Evolutionary conservation across 2,113 vertebrate genomes (phyloP), one percentile per base, ranked within the genome.

Genomic region (Typhlomys cinereus): DNA sequence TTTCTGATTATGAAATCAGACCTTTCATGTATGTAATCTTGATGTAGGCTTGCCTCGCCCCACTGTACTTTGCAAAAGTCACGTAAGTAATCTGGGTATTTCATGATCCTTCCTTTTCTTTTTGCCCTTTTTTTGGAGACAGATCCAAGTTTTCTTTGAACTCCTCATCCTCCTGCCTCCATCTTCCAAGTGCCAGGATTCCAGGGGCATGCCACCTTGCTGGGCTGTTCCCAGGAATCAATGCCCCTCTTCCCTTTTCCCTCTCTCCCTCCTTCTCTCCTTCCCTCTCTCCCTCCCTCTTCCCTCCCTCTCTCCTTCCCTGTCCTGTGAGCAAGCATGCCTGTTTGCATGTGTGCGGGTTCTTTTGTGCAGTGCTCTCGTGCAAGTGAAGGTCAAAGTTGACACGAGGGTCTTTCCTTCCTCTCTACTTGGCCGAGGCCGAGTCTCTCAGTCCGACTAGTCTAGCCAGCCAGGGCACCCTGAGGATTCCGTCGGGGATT

Each of bases 1-100:
- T 88, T 78, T 81, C 34, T 82, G 78, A 54, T 93, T 75, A 67
- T n/a, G 83, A 93, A 93, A 94, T 76, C 73, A 80, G 62, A 39
- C 25, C 31, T 64, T 82, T 94, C 57, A n/a, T 31, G 29, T 31
- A 15, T 70, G 50, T 69, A 25, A 64, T 67, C 46, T 87, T 54
- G 25, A 50, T 54, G 20, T 12, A 52, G 75, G 6, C 36, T 25
- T 69, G 9, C 61, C 48, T 61, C 52, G 88, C 12, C 70, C 27
- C 61, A 57, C 23, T 90, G 52, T 81, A 44, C 75, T 87, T 84
- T 50, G 80, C 41, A 57, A 85, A 83, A 66, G 85, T 71, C n/a
- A 48, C 27, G n/a, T 54, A 70, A 41, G 23, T 61, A 52, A 12
- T 39, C 41, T 31, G 44, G 74, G 2, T 82, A n/a, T 59, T 92